phyloP scores from a whole-genome alignment of 2,113 vertebrate species.

The Taurulus bubalis region DNA sequence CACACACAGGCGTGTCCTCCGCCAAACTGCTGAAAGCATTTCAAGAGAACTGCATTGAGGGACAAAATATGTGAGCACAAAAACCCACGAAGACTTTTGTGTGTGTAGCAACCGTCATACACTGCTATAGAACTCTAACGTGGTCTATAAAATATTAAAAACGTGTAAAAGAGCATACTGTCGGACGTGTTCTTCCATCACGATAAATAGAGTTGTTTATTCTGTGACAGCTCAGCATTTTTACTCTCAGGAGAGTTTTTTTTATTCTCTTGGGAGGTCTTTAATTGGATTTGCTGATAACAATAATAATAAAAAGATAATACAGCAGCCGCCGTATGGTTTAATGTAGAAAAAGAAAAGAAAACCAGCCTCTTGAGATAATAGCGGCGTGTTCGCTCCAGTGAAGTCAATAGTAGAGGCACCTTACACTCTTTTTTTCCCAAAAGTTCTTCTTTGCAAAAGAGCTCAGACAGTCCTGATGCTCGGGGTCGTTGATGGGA shows the following conservation, averaged over 20 bases:
- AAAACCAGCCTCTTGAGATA: background rate
- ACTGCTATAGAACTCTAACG: background rate
- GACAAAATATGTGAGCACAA: background rate
- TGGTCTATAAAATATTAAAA: background rate
- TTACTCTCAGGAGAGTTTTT: background rate
- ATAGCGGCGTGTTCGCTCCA: background rate
- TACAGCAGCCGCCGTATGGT: background rate
- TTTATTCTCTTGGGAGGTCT: too few relatives aligned
- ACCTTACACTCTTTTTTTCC: background rate
- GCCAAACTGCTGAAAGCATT: conserved; percentile 18
- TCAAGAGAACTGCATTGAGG: background rate
- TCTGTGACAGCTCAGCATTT: conserved; percentile 5
- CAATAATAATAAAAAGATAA: background rate
- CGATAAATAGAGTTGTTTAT: background rate
- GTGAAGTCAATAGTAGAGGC: background rate
- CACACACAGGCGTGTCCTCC: conserved; percentile 20
- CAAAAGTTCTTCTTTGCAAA: too few relatives aligned
- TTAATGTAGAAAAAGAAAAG: background rate
- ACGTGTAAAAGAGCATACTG: background rate
- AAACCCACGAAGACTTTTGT: too few relatives aligned
- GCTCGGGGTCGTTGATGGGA: background rate
- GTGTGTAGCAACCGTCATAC: background rate
- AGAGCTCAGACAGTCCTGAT: background rate
- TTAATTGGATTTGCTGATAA: conserved; percentile 7
- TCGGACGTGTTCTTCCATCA: background rate